These are phyloP conservation scores for Zaprionus vittiger DNA, from an alignment of 1,140 invertebrate genomes.

Conservation along the genomic window DNA sequence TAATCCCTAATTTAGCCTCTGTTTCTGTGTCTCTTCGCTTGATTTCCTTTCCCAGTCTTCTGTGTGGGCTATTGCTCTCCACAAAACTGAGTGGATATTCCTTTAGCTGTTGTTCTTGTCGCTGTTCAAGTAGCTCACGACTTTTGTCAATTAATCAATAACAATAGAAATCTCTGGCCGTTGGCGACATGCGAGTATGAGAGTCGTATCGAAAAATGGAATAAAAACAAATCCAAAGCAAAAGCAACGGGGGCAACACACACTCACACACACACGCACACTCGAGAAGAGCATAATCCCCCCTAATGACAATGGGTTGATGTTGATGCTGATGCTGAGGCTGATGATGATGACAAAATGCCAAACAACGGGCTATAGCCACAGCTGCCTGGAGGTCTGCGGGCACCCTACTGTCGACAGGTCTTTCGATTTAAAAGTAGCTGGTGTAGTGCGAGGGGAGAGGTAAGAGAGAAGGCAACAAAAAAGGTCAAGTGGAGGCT, in stretches of 20 bases:
- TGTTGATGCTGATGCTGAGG: conserved; percentile 60
- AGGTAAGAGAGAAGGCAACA: background rate
- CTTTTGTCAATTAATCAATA: conserved; percentile 59
- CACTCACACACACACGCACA: background rate
- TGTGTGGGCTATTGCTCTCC: background rate
- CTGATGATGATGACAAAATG: conserved; percentile 74
- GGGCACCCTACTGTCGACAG: conserved; percentile 73
- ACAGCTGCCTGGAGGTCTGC: conserved; percentile 62
- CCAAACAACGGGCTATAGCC: conserved; percentile 49
- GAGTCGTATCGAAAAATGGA: background rate
- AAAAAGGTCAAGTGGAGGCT: conserved; percentile 67
- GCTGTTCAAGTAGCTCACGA: conserved; percentile 46
- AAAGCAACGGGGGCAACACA: conserved; percentile 34
- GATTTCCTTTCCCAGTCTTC: conserved; percentile 2
- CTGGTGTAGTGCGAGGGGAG: background rate
- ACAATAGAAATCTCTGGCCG: conserved; percentile 53
- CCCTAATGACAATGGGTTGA: conserved; percentile 58
- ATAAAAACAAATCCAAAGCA: conserved; percentile 11
- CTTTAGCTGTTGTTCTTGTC: conserved; percentile 2
- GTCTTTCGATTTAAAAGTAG: conserved; percentile 25
- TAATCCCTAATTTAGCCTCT: conserved; percentile 2
- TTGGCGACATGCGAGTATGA: conserved; percentile 33
- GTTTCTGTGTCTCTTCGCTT: background rate
- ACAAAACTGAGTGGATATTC: background rate
- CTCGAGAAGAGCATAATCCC: conserved; percentile 56